Evolutionary conservation across 1,140 invertebrate genomes (phyloP).

Genomic region (Papilio polyxenes): DNA sequence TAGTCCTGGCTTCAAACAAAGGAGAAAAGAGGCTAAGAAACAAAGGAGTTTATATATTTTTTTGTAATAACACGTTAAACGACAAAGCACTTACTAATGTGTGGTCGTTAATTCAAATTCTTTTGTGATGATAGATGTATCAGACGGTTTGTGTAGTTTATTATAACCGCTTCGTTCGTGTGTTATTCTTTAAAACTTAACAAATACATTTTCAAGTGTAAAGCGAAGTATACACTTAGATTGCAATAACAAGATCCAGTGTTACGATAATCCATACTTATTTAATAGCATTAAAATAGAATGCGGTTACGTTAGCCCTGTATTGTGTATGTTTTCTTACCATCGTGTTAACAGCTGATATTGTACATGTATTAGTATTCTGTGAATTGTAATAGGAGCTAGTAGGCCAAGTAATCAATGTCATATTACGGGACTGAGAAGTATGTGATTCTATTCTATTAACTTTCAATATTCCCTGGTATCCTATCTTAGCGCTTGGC

Average conservation of each 20-base stretch:
- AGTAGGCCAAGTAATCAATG: constrained; percentile 20
- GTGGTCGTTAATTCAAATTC: neutral
- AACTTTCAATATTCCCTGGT: constrained; percentile 20
- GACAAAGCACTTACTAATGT: neutral
- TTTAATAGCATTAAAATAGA: constrained; percentile 37
- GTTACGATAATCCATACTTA: constrained; percentile 22
- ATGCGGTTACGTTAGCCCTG: constrained; percentile 28
- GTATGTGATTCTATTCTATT: neutral
- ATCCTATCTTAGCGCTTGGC: neutral
- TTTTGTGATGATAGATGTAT: neutral
- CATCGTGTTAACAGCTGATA: constrained; percentile 10
- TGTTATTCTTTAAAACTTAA: no score
- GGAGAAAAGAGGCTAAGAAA: neutral
- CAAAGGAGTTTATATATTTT: constrained; percentile 13
- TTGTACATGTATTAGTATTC: constrained; percentile 13
- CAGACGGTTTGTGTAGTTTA: neutral
- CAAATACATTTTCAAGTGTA: neutral
- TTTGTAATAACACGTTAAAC: constrained; percentile 5
- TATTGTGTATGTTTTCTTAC: constrained; percentile 35
- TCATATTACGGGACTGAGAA: constrained; percentile 25
- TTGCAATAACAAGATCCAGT: constrained; percentile 26
- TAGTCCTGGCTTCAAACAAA: neutral
- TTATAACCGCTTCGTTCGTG: neutral
- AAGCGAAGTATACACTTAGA: neutral
- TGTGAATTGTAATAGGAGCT: constrained; percentile 17